phyloP scores from a whole-genome alignment of 1,140 invertebrate species.

The Hermetia illucens region DNA sequence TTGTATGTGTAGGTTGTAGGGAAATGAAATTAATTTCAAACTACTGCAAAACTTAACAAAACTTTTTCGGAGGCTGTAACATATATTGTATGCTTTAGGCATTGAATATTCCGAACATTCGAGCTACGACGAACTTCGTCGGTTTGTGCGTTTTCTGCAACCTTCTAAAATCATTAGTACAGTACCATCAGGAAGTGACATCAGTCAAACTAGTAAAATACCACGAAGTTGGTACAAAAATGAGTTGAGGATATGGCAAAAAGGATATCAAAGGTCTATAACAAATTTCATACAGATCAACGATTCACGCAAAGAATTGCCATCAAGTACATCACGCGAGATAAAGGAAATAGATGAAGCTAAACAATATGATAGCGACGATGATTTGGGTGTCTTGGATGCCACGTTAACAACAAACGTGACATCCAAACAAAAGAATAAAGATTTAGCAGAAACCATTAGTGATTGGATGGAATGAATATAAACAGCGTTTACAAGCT shows the following conservation, averaged over 20 bases:
- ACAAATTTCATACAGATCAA: background rate
- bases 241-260: background rate
- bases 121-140: conserved; percentile 21
- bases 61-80: too few species aligned
- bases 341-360: too few species aligned
- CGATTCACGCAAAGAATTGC: too few species aligned
- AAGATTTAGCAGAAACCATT: too few species aligned
- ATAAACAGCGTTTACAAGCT: too few species aligned
- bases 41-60: background rate
- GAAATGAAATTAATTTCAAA: background rate
- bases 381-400: too few species aligned
- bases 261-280: background rate
- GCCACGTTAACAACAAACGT: too few species aligned
- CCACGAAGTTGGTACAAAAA: conserved; percentile 6
- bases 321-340: too few species aligned
- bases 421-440: too few species aligned
- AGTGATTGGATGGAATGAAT: too few species aligned
- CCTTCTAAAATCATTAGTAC: conserved; percentile 22
- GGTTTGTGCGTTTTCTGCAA: conserved; percentile 25
- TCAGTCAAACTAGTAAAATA: conserved; percentile 15
- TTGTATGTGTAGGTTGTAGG: background rate
- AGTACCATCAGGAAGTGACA: conserved; percentile 15
- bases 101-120: conserved; percentile 29
- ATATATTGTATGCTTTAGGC: too few species aligned
- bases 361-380: too few species aligned